Percentiles rank a stretch among this genome's conserved stretches.
Conservation (phyloP, 2,797 vertebrate species). For the Lemur catta region DNA sequence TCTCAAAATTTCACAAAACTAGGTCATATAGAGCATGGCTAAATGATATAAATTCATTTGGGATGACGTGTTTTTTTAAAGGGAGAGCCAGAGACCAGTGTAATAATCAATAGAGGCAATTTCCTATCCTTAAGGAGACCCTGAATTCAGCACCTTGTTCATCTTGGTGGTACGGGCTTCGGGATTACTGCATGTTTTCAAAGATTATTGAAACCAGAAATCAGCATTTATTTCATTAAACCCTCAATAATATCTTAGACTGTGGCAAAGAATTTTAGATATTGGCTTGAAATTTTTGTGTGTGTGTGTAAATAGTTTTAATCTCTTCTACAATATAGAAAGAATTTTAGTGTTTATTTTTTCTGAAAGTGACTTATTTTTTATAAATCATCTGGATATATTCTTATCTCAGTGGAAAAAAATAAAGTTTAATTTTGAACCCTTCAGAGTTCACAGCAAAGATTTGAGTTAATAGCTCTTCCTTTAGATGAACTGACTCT, state of each 20-base stretch:
- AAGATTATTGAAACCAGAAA: background rate
- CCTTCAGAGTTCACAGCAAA: background rate
- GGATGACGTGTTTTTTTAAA: background rate
- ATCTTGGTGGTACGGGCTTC: background rate
- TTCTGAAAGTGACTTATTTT: background rate
- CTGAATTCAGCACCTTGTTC: background rate
- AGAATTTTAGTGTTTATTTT: background rate
- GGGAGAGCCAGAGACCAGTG: background rate
- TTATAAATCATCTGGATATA: background rate
- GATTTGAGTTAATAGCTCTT: conserved; percentile 16
- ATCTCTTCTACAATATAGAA: background rate
- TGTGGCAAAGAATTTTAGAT: background rate
- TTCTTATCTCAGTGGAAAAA: background rate
- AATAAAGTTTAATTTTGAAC: background rate
- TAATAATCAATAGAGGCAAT: background rate
- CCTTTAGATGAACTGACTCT: background rate
- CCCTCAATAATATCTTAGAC: background rate
- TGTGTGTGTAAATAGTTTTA: background rate
- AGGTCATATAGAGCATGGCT: background rate
- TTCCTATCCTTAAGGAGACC: background rate
- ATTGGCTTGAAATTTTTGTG: background rate
- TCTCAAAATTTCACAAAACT: background rate
- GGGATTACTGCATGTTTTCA: background rate
- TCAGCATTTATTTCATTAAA: background rate
- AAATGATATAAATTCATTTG: background rate